phyloP scores from a whole-genome alignment of 2,113 vertebrate species.

The Hystrix cristata region DNA sequence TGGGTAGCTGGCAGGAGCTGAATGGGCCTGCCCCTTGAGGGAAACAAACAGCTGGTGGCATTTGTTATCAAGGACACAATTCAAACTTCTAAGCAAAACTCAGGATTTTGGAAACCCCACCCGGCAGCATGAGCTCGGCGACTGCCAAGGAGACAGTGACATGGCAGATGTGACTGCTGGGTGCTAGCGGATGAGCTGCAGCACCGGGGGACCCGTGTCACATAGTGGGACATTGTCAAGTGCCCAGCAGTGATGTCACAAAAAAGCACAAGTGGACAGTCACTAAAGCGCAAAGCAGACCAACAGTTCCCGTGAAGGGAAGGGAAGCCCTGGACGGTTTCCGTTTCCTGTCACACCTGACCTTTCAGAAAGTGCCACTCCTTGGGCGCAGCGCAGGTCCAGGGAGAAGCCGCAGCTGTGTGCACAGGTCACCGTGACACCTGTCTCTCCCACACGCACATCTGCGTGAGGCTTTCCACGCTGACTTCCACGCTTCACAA shows the following conservation, averaged over 20 bases:
- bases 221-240: accelerated
- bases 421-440: not conserved
- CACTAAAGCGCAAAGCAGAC: accelerated
- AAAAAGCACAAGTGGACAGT: accelerated
- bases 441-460: not conserved
- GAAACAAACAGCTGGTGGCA: not conserved
- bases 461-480: accelerated
- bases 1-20: not conserved
- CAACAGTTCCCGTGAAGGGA: accelerated
- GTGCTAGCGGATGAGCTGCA: accelerated
- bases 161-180: accelerated
- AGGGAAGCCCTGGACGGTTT: not conserved
- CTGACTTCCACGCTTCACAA: no score
- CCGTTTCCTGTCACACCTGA: not conserved
- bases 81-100: not conserved
- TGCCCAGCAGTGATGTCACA: accelerated
- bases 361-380: not conserved
- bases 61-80: not conserved
- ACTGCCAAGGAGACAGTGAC: accelerated
- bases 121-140: not conserved
- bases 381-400: not conserved
- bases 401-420: not conserved
- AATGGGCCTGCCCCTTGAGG: not conserved
- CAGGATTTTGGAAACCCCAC: not conserved
- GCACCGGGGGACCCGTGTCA: accelerated